Conservation (phyloP, 2,113 vertebrate species). For the Scopus umbretta region DNA sequence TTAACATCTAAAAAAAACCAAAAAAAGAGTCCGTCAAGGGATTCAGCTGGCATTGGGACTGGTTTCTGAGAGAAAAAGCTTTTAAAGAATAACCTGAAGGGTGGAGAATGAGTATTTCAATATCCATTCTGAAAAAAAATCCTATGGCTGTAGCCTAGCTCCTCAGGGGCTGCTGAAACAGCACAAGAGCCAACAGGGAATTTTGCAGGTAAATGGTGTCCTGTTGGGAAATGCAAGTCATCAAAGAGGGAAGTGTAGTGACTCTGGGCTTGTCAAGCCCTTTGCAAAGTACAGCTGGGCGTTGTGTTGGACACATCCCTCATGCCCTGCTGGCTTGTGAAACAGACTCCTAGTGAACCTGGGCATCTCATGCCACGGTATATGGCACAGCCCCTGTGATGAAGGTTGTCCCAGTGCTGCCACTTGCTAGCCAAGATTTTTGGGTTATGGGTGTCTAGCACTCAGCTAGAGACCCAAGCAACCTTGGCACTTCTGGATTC, state of each 20-base stretch:
- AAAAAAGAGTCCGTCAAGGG: background rate
- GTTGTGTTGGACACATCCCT: background rate
- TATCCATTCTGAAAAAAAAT: background rate
- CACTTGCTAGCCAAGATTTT: background rate
- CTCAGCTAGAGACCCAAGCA: background rate
- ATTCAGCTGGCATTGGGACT: background rate
- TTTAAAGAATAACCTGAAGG: background rate
- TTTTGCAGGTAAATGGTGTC: background rate
- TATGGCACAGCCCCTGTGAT: background rate
- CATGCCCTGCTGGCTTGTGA: accelerated
- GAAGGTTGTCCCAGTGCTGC: background rate
- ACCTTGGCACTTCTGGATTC: background rate
- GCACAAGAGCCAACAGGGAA: background rate
- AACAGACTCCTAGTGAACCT: background rate
- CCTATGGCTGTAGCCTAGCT: background rate
- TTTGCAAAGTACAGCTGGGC: background rate
- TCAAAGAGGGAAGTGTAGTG: background rate
- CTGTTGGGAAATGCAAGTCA: background rate
- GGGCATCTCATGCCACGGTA: background rate
- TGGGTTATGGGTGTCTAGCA: background rate
- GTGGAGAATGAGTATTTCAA: background rate
- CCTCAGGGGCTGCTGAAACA: background rate
- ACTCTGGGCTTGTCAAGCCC: background rate
- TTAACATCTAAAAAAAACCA: background rate
- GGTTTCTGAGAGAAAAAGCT: background rate